These are phyloP conservation scores for Mesocentrotus franciscanus DNA, from an alignment of 53 echinoderm and acorn worm species.

Conservation along the genomic window DNA sequence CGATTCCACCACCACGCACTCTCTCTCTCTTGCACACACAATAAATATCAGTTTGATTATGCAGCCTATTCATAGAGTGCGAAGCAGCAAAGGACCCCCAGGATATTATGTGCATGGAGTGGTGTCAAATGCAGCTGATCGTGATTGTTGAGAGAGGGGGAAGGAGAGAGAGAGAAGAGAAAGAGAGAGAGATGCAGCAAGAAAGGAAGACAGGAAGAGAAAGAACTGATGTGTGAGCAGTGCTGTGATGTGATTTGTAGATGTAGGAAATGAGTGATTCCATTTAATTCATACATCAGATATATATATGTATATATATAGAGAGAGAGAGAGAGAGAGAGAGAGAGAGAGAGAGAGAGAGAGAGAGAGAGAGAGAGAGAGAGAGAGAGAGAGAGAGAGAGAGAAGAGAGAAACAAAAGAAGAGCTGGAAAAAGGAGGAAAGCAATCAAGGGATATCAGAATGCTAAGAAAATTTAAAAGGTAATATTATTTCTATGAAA, in stretches of 20 bases:
- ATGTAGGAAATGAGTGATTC: no score
- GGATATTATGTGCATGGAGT: not conserved
- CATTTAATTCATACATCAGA: not conserved
- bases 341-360: not conserved
- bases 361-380: not conserved
- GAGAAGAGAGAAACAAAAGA: not conserved
- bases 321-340: not conserved
- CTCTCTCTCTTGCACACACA: slow-evolving; percentile 18
- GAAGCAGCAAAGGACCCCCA: slow-evolving; percentile 1
- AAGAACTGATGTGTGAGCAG: not conserved
- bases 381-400: not conserved
- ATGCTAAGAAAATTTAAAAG: no score
- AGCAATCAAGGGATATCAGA: not conserved
- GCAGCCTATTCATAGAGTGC: slow-evolving; percentile 7
- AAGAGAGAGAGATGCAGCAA: not conserved
- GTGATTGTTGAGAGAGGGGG: not conserved
- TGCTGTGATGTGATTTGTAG: no score
- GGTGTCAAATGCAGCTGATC: not conserved
- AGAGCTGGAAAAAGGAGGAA: not conserved
- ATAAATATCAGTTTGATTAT: slow-evolving; percentile 50
- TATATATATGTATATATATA: no score
- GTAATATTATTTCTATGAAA: no score
- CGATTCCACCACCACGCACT: slow-evolving; percentile 37
- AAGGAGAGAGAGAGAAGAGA: not conserved
- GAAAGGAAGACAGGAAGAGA: not conserved